Conservation (phyloP, 2,797 vertebrate genomes). For the Moxostoma hubbsi region DNA sequence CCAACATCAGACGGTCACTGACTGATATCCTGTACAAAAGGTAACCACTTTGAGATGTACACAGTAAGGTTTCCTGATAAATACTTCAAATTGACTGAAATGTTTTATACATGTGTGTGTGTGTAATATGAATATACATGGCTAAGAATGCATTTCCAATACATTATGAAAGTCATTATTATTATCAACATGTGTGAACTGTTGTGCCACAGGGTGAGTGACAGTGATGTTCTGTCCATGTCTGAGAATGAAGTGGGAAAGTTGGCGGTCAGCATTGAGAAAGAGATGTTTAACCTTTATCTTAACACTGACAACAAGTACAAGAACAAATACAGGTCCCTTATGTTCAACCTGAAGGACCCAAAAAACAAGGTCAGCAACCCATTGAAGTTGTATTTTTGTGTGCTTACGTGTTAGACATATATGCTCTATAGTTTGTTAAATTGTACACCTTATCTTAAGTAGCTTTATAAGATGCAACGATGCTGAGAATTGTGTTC, state of each 20-base stretch:
- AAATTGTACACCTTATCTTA: too few relatives aligned
- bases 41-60: slow-evolving; percentile 70
- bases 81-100: too few relatives aligned
- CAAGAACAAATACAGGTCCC: slow-evolving; percentile 97
- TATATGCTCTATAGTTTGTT: not conserved
- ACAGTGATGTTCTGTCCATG: slow-evolving; percentile 95
- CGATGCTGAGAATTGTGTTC: not conserved
- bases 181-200: not conserved
- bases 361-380: slow-evolving; percentile 96
- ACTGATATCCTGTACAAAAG: slow-evolving; percentile 98
- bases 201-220: slow-evolving; percentile 83
- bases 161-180: too few relatives aligned
- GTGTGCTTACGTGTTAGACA: not conserved
- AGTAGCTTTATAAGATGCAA: not conserved
- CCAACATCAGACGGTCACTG: slow-evolving; percentile 94
- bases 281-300: slow-evolving; percentile 96
- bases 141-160: too few relatives aligned
- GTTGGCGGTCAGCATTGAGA: slow-evolving; percentile 91
- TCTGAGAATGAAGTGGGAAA: slow-evolving; percentile 89
- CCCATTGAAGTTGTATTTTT: not conserved
- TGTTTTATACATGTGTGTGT: too few relatives aligned
- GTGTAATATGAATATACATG: too few relatives aligned
- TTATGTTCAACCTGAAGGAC: slow-evolving; percentile 99
- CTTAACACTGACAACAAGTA: slow-evolving; percentile 95
- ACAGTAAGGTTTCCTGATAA: too few relatives aligned